Evolutionary conservation across 2,888 invertebrate species (phyloP).

Genomic region (Trissoscelio sp.): DNA sequence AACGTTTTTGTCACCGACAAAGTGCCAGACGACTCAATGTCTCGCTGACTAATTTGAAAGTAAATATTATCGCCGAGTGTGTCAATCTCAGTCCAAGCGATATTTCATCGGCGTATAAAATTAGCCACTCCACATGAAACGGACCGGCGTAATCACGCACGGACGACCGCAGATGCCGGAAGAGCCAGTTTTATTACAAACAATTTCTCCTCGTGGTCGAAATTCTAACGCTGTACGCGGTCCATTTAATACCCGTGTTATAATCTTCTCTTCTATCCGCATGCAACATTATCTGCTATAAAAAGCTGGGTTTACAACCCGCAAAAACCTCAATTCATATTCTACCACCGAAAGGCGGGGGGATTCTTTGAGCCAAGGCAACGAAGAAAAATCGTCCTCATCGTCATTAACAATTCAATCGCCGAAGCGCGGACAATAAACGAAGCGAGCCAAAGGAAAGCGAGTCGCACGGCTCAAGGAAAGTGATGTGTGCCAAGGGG

Average conservation of each 20-base stretch:
- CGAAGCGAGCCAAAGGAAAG: slow-evolving; percentile 26
- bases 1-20: slow-evolving; percentile 24
- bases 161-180: slow-evolving; percentile 23
- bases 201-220: slow-evolving; percentile 27
- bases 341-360: slow-evolving; percentile 7
- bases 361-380: slow-evolving; percentile 2
- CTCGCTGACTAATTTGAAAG: slow-evolving; percentile 22
- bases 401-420: slow-evolving; percentile 31
- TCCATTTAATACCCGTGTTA: slow-evolving; percentile 13
- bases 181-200: slow-evolving; percentile 17
- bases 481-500: slow-evolving; percentile 48
- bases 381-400: slow-evolving; percentile 20
- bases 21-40: slow-evolving; percentile 19
- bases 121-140: slow-evolving; percentile 20
- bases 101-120: slow-evolving; percentile 40
- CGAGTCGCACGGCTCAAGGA: slow-evolving; percentile 16
- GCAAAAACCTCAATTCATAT: slow-evolving; percentile 13
- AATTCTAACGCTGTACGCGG: neutral
- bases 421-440: slow-evolving; percentile 18
- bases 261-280: neutral
- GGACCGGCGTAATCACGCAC: neutral
- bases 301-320: slow-evolving; percentile 1
- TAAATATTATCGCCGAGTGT: slow-evolving; percentile 22
- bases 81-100: slow-evolving; percentile 19
- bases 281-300: neutral